These are phyloP conservation scores for Acyrthosiphon pisum DNA, from an alignment of 1,140 invertebrate species.

Conservation along the genomic window DNA sequence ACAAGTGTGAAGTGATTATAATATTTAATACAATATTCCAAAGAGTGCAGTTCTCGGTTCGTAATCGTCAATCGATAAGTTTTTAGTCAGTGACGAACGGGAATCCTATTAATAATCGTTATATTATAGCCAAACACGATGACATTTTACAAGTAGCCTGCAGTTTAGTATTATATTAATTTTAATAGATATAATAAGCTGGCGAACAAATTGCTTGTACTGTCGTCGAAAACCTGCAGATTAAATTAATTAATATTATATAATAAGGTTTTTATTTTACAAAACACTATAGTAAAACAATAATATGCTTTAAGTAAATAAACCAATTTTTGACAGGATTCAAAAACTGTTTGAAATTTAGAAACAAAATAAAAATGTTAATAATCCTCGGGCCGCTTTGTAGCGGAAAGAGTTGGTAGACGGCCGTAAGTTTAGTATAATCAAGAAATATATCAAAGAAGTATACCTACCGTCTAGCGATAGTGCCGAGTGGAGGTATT, in stretches of 20 bases:
- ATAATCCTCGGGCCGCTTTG: not conserved
- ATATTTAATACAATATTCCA: not conserved
- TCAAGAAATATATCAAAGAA: slow-evolving; percentile 5
- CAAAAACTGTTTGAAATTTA: not conserved
- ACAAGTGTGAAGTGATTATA: not conserved
- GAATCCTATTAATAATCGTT: not conserved
- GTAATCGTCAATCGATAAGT: not conserved
- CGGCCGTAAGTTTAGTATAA: not conserved
- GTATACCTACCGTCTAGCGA: not conserved
- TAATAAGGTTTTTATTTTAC: not conserved
- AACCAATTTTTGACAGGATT: not conserved
- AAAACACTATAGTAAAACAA: not conserved
- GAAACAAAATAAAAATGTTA: not conserved
- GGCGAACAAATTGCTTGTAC: not conserved
- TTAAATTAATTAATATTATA: not conserved
- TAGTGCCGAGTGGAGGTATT: not conserved
- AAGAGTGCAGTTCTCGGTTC: not conserved
- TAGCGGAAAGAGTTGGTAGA: not conserved
- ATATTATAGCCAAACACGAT: not conserved
- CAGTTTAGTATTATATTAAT: not conserved
- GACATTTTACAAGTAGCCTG: not conserved
- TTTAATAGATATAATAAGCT: not conserved
- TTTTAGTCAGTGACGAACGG: not conserved
- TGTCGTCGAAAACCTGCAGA: not conserved
- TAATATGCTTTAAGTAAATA: not conserved